Base-by-base conservation (phyloP, 2,888 invertebrate genomes). In the Meiosimyza platycephala region DNA sequence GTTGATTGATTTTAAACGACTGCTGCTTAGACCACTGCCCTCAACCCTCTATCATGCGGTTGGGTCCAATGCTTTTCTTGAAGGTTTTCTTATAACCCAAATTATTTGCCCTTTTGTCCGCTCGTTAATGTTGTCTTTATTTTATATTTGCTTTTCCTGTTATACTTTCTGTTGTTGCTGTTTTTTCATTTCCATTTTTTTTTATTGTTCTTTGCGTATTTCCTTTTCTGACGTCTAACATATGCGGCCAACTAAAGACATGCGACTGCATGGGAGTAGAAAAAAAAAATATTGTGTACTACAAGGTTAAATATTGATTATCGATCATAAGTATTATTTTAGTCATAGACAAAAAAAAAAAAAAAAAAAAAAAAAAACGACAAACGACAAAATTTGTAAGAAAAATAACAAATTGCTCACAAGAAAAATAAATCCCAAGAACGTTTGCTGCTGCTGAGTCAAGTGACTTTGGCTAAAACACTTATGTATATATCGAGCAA, bases 231-330 rank as follows among this genome's bases (percentile, higher is more conserved):
- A 16, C 62, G 47, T 33, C 40, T 47, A 16, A 47, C 47, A 33
- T 16, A 28, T 13, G 59, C 18, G 64, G 40, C 40, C 9, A 9
- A 40, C 40, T 40, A 40, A 40, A 40, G 40, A 9, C 40, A 40
- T 16, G 57, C 28, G 18, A 16, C 18, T 11, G 16, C 55, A 55
- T 12, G 55, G 22, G 18, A 57, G 18, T 57, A 57, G 57, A 40
- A 40, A 40, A 9, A 40, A 40, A 40, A 9, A 40, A 40, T 4
- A 28, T 0, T 28, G 40, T 40, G 9, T 9, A 40, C 40, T 40
- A 57, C 65, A 65, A 70, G 67, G 72, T 75, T 79, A 75, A 79
- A 72, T 79, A 79, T 79, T 79, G 79, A 79, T 78, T 79, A 78
- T 78, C 76, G 74, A 77, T 79, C 78, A 77, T 76, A 77, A 77